Conservation (phyloP, 1,140 invertebrate species). For the Cardiocondyla obscurior region DNA sequence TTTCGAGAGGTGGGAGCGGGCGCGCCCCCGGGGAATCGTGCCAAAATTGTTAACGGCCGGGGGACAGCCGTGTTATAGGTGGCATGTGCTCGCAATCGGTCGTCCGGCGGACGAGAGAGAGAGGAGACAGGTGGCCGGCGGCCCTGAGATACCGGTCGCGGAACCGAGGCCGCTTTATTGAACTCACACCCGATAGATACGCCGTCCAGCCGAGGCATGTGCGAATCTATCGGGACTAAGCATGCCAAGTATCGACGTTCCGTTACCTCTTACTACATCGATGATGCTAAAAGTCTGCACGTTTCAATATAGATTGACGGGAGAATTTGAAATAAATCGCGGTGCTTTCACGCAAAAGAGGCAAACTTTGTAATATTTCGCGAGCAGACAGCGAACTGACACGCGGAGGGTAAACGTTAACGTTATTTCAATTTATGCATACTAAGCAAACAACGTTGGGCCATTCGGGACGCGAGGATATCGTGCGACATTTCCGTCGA, state of each 20-base stretch:
- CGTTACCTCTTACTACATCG: slow-evolving; percentile 13
- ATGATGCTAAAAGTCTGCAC: slow-evolving; percentile 2
- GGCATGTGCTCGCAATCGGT: slow-evolving; percentile 71
- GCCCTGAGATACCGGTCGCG: slow-evolving; percentile 67
- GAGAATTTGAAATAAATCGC: neutral
- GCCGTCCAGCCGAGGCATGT: slow-evolving; percentile 42
- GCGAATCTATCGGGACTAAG: slow-evolving; percentile 44
- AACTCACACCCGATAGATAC: slow-evolving; percentile 54
- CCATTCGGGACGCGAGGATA: no score
- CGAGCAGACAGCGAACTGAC: neutral
- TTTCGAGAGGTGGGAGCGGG: slow-evolving; percentile 20
- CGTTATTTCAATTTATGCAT: slow-evolving; percentile 8
- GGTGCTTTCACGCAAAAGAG: neutral
- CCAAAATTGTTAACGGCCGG: slow-evolving; percentile 71
- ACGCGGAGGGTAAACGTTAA: neutral
- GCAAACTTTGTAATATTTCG: neutral
- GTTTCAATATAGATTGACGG: neutral
- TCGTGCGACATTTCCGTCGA: neutral
- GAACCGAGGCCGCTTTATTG: slow-evolving; percentile 57
- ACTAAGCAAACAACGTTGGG: no score
- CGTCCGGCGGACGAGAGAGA: slow-evolving; percentile 36
- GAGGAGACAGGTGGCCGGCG: slow-evolving; percentile 65
- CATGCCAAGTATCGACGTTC: slow-evolving; percentile 25
- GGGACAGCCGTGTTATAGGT: slow-evolving; percentile 68
- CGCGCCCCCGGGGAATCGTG: slow-evolving; percentile 61